Conservation (phyloP, 2,888 invertebrate species). For the Chloromyia formosa region DNA sequence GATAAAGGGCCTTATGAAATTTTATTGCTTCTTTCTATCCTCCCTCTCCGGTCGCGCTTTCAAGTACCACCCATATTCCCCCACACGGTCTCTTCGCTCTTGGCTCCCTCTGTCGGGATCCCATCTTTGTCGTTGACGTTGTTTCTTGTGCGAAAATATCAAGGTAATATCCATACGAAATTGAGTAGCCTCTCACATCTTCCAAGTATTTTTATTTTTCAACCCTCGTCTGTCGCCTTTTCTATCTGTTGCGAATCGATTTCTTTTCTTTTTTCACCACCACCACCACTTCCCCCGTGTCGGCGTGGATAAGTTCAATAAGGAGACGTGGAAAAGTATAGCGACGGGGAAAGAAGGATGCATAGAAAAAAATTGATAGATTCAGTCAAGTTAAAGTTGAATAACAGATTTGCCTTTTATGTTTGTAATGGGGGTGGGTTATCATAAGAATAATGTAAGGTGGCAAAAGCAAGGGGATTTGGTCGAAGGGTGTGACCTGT, state of each 20-base stretch:
- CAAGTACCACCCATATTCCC: neutral
- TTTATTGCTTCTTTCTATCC: slow-evolving; percentile 6
- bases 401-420: slow-evolving; percentile 4
- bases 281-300: no score
- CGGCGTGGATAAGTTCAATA: neutral
- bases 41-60: neutral
- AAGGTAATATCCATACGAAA: slow-evolving; percentile 7
- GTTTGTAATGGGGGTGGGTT: neutral
- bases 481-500: no score
- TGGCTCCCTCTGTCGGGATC: no score
- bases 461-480: no score
- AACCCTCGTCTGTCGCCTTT: slow-evolving; percentile 6
- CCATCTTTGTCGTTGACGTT: neutral
- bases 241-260: slow-evolving; percentile 10
- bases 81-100: neutral
- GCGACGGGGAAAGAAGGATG: neutral
- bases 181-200: neutral
- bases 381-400: slow-evolving; percentile 10
- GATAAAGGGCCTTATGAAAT: neutral
- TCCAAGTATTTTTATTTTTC: neutral
- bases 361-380: neutral
- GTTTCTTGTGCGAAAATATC: neutral
- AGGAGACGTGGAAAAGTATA: neutral
- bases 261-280: neutral
- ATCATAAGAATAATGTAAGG: no score